Evolutionary conservation across 2,113 vertebrate genomes (phyloP).

Genomic region (Ellobius talpinus): DNA sequence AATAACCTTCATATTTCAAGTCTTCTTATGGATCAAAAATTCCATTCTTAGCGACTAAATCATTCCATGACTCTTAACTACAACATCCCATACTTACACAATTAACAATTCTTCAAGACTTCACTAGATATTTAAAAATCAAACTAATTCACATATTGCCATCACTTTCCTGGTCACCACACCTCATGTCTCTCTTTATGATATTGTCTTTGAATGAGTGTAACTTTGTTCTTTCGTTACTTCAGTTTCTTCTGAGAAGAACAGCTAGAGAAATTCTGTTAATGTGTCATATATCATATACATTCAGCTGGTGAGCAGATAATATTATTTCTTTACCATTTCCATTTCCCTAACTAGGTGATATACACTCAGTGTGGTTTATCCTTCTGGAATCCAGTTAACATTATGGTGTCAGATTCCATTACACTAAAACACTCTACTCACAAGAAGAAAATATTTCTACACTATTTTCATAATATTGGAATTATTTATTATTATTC

Average conservation of each 20-base stretch:
- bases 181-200: not conserved
- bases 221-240: not conserved
- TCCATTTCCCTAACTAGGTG: not conserved
- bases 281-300: not conserved
- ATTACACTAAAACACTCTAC: not conserved
- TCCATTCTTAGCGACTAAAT: not conserved
- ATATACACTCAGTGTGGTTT: not conserved
- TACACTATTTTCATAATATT: not conserved
- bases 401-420: not conserved
- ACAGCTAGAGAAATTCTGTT: not conserved
- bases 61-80: not conserved
- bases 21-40: not conserved
- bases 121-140: not conserved
- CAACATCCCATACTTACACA: not conserved
- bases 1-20: not conserved
- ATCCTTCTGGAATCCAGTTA: not conserved
- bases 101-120: not conserved
- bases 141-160: not conserved
- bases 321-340: not conserved
- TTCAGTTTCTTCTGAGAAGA: not conserved
- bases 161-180: not conserved
- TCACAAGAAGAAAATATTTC: not conserved
- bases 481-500: not conserved
- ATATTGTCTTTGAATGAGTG: not conserved
- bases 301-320: not conserved